Base-by-base conservation (phyloP, 2,797 vertebrate genomes). In the Petrocephalus sullivani region DNA sequence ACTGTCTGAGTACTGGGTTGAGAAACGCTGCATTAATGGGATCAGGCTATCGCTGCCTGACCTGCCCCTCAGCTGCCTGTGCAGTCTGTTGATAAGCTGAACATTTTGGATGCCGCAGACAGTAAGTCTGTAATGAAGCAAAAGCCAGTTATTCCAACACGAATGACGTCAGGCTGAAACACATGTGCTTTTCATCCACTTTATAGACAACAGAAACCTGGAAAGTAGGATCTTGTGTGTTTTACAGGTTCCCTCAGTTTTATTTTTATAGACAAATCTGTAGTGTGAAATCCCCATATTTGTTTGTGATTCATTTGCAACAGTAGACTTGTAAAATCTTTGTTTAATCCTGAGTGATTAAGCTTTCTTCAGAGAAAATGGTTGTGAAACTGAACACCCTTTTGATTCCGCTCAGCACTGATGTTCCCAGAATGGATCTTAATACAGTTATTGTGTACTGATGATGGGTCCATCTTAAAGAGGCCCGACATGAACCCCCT, bases 171-270 rank as follows among this genome's bases (percentile, higher is more conserved):
- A 19, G 37, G 6, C 0, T 46, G 37, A 46, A 8, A 33, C 37
- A 46, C 37, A 78, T 46, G 89, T 91, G 82, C 91, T 89, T 92
- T 87, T 46, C 92, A 87, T 92, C 89, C 64, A 84, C 46, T 84
- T 16, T 54, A 51, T 49, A 49, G 6, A n/a, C 75, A 78, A 9
- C 75, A n/a, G 37, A 19, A 46, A 81, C 37, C 41, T 81, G 37
- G 75, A 81, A 81, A 81, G 23, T 16, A 8, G 41, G n/a, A 81
- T 81, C 33, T 81, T n/a, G 6, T 78, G 33, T 46, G 28, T 78
- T 46, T 81, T 49, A 49, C 33, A n/a, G 75, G 41, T 81, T 81
- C 41, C 46, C 75, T 81, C 19, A 2, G 2, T 46, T 78, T 81
- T 81, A 41, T 81, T 81, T 81, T 49, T 81, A 49, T 41, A 81